Base-by-base conservation (phyloP, 2,888 invertebrate species). In the Drosophila algonquin region DNA sequence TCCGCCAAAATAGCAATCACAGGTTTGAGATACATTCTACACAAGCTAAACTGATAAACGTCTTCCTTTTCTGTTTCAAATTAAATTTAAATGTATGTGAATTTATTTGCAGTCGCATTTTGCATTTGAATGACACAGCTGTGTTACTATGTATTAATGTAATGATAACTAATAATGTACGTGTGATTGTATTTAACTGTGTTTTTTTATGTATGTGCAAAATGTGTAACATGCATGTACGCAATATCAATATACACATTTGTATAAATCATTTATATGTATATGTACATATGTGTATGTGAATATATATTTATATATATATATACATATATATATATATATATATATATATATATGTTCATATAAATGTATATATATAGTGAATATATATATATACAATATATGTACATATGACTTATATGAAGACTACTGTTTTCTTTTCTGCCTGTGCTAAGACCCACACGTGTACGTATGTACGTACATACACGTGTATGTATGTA, bases 1-100 rank as follows among this genome's bases (percentile, higher is more conserved):
- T 99, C 99, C 92, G 99, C 99, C 91, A 99, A 99, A 95, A 99
- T 99, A 94, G 98, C 98, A 93, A 98, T 99, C 93, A 99, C 99
- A 97, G 98, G 99, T 99, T 96, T 95, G 97, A 82, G 80, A 40
- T 50, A 58, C 44, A 57, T 55, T 60, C 12, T 27, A 50, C 50
- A 52, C 14, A 47, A 62, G 45, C 16, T 60, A 57, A 27, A 32
- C 47, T 57, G 52, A 21, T 71, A 46, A 50, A 50, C 63, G 72
- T 71, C 63, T 45, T 72, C 32, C 4, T 69, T 59, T 63, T 73
- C 56, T 55, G 71, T 72, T 69, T 63, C 53, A 44, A 35, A 58
- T 65, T 63, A 58, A 54, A 48, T 63, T 64, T 68, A 32, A 57
- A 58, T 71, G 64, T 63, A 63, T 78, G 67, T 74, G 54, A 69